These are phyloP conservation scores for Trissolcus brochymenae DNA, from an alignment of 2,888 invertebrate genomes.

Conservation along the genomic window DNA sequence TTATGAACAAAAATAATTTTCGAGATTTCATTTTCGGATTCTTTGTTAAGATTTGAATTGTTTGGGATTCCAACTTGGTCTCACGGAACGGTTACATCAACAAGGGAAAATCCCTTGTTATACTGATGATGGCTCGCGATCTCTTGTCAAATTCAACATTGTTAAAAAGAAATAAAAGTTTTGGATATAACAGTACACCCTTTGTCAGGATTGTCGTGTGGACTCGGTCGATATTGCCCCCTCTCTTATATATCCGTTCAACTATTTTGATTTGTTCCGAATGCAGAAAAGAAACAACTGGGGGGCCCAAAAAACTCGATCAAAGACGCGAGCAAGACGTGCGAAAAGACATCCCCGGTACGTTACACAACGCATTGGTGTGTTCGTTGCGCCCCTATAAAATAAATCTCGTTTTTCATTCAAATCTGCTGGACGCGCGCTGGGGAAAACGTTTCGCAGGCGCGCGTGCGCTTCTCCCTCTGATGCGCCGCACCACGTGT, in stretches of 20 bases:
- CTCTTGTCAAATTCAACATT: too few relatives aligned
- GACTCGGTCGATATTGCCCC: slow-evolving; percentile 13
- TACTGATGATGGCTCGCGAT: too few relatives aligned
- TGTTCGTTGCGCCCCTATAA: slow-evolving; percentile 61
- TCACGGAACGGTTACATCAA: too few relatives aligned
- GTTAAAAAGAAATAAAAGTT: slow-evolving; percentile 54
- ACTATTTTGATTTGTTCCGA: slow-evolving; percentile 61
- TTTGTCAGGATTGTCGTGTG: slow-evolving; percentile 46
- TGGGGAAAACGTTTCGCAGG: slow-evolving; percentile 37
- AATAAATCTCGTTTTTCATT: slow-evolving; percentile 75
- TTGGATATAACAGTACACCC: slow-evolving; percentile 56
- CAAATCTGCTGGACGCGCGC: slow-evolving; percentile 59
- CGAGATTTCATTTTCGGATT: too few relatives aligned
- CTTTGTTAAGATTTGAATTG: too few relatives aligned
- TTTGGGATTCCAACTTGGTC: too few relatives aligned
- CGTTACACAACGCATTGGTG: slow-evolving; percentile 66
- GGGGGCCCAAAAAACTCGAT: slow-evolving; percentile 57
- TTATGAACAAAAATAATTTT: too few relatives aligned
- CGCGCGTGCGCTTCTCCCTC: slow-evolving; percentile 42
- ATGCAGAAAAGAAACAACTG: slow-evolving; percentile 47
- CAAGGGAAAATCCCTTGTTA: too few relatives aligned
- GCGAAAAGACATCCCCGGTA: slow-evolving; percentile 56
- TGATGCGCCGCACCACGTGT: slow-evolving; percentile 34
- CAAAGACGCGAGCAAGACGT: slow-evolving; percentile 45
- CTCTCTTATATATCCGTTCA: slow-evolving; percentile 42